These are phyloP conservation scores for Nasonia vitripennis DNA, from an alignment of 1,140 invertebrate species.

Conservation along the genomic window DNA sequence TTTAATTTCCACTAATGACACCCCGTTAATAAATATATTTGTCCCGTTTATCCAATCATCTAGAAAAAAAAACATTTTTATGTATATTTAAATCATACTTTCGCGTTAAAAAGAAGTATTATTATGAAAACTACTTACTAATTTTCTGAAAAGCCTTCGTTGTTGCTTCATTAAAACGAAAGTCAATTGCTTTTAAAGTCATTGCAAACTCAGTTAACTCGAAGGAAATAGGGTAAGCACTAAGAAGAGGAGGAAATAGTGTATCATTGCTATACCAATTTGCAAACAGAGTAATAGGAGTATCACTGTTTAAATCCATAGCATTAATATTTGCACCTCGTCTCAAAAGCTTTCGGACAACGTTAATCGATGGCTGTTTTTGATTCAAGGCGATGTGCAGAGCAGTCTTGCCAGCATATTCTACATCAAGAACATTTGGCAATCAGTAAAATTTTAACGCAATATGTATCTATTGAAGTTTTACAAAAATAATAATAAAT, in stretches of 20 bases:
- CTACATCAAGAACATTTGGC: not conserved
- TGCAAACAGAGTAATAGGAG: not conserved
- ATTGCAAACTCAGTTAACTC: not conserved
- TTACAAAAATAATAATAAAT: not conserved
- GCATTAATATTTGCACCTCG: conserved; percentile 19
- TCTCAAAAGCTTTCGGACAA: not conserved
- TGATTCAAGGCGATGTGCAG: conserved; percentile 15
- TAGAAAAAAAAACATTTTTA: not conserved
- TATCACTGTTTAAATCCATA: not conserved
- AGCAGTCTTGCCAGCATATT: not conserved
- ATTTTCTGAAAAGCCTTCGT: too few relatives aligned
- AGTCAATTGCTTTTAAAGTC: not conserved
- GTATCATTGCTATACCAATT: not conserved
- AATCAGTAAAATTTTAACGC: not conserved
- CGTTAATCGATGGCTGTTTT: not conserved
- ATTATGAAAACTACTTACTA: not conserved
- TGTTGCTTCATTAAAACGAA: not conserved
- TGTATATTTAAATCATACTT: not conserved
- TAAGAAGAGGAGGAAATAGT: too few relatives aligned
- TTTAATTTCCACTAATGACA: not conserved
- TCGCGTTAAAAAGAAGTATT: not conserved
- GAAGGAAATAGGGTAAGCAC: not conserved
- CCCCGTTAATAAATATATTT: too few relatives aligned
- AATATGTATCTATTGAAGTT: not conserved
- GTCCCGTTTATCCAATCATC: not conserved